A percentile compares a stretch with the other conserved stretches of the same genome.
phyloP scores from a whole-genome alignment of 2,888 invertebrate genomes.

The Xanthorhoe designata region DNA sequence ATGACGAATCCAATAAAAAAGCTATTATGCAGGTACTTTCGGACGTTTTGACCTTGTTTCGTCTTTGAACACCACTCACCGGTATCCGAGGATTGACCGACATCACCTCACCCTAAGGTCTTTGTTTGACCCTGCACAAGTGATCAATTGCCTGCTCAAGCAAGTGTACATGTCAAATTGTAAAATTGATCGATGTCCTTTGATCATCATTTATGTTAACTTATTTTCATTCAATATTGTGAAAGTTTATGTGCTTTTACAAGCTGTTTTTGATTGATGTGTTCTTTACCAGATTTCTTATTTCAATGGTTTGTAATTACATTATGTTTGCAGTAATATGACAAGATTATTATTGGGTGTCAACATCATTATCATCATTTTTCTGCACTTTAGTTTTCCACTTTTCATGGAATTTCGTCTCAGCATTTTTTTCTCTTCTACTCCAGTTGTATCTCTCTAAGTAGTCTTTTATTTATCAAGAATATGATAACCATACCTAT shows the following conservation, averaged over 20 bases:
- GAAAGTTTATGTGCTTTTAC: conserved; percentile 1
- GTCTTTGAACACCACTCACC: conserved; percentile 55
- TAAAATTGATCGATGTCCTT: conserved; percentile 22
- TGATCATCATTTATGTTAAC: conserved; percentile 20
- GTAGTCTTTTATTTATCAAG: too few species aligned
- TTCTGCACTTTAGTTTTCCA: too few species aligned
- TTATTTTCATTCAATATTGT: conserved; percentile 1
- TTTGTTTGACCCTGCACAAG: conserved; percentile 49
- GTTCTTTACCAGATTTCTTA: not conserved
- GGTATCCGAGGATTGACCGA: conserved; percentile 31
- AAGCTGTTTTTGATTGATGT: not conserved
- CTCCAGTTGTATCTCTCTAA: too few species aligned
- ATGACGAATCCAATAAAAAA: conserved; percentile 62
- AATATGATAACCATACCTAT: too few species aligned
- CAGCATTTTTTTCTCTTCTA: too few species aligned
- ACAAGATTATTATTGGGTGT: not conserved
- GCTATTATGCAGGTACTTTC: conserved; percentile 63
- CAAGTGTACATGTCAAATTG: conserved; percentile 16
- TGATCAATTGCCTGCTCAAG: conserved; percentile 36
- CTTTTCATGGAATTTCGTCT: too few species aligned
- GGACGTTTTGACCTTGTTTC: conserved; percentile 62
- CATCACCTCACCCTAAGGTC: conserved; percentile 44
- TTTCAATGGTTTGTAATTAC: not conserved
- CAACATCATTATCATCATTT: too few species aligned
- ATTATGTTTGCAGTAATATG: not conserved